Conservation (phyloP, 2,797 vertebrate genomes). For the Acanthis flammea region DNA sequence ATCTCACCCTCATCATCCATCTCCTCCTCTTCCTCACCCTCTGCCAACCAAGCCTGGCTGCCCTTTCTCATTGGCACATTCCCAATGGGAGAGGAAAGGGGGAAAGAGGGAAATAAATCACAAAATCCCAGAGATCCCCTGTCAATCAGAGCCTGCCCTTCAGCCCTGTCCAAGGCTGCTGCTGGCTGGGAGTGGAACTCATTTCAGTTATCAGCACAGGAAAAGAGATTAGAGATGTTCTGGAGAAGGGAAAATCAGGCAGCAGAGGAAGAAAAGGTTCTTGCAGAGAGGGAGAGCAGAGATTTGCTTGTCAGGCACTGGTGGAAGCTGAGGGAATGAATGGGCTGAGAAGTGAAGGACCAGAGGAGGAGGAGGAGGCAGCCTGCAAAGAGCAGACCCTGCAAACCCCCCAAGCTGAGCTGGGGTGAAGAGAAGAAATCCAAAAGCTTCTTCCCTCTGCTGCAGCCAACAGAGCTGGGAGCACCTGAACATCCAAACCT, state of each 20-base stretch:
- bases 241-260: neutral
- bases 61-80: neutral
- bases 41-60: accelerated
- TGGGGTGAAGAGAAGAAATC: neutral
- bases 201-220: neutral
- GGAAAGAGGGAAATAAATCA: neutral
- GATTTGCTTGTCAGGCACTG: neutral
- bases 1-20: neutral
- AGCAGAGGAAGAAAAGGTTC: neutral
- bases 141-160: neutral
- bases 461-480: neutral
- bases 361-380: neutral
- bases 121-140: neutral
- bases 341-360: neutral
- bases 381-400: neutral
- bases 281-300: neutral
- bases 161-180: neutral
- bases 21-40: neutral
- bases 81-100: neutral
- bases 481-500: neutral
- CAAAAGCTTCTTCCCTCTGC: neutral
- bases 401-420: neutral
- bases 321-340: neutral
- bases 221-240: slow-evolving; percentile 1
- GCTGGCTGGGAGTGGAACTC: neutral